Base-by-base conservation (phyloP, 30 jellyfish, hydroid and myxozoan species). In the Chironex yamaguchii region DNA sequence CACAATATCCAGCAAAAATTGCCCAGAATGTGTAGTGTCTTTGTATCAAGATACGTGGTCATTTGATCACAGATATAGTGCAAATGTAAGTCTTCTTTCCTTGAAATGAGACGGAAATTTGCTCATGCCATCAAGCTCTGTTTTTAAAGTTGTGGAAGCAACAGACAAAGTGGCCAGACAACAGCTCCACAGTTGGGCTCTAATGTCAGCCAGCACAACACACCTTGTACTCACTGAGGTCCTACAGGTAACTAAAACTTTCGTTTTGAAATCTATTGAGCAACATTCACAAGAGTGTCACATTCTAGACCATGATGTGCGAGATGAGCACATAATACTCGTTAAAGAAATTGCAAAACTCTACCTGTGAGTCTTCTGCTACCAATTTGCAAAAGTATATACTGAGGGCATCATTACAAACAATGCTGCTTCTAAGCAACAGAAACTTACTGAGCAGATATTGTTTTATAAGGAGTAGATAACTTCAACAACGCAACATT, bases 11-110 rank as follows among this genome's bases (percentile, higher is more conserved):
- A 81, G 52, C 76, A 65, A 32, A 17, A 81, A 9, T 4, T 76
- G 88, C 26, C 88, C 73, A 62, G 84, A 80, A 4, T 80, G 84
- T 65, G 84, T 42, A 62, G 11, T 73, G 11, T 34, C 74, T 2
- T 74, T 80, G 1, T 29, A 62, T 26, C 23, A 20, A 21, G 24
- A 24, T 29, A 28, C 85, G 20, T 67, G 31, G 27, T 1, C 69
- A 36, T 14, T 21, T 65, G 14, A 14, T 21, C 29, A 22, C 34
- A n/a, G 34, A 2, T 72, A 34, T 13, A 49, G 42, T 20, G 34
- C 33, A 26, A n/a, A n/a, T n/a, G n/a, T n/a, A n/a, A n/a, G n/a
- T n/a, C n/a, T 63, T 35, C 67, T 52, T 22, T 26, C 51, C 23
- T 65, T 75, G 50, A 80, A 80, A 80, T 34, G 17, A 52, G 34